A percentile compares a stretch with the other conserved stretches of the same genome.
Conservation (phyloP, 2,113 vertebrate species). For the Mionectes macconnelli region DNA sequence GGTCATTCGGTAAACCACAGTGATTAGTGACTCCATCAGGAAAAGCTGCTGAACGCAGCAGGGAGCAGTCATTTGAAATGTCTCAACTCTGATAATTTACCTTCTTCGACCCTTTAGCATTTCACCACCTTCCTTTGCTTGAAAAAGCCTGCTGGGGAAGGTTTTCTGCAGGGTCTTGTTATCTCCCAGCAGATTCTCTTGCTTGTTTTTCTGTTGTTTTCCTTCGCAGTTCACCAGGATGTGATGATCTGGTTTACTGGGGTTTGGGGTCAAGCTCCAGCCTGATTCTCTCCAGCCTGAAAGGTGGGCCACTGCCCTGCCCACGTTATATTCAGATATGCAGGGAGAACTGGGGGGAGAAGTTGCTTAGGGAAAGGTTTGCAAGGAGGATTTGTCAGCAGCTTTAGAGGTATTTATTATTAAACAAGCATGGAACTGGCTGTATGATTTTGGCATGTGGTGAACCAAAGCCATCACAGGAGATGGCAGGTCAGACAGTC, state of each 20-base stretch:
- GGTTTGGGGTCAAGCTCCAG: background rate
- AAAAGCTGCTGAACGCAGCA: slow-evolving; percentile 59
- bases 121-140: background rate
- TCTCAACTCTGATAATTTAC: slow-evolving; percentile 51
- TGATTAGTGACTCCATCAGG: slow-evolving; percentile 61
- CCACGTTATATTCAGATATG: rapidly evolving
- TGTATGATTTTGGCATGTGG: background rate
- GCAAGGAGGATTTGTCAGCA: background rate
- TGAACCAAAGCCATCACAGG: rapidly evolving
- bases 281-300: background rate
- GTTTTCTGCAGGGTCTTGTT: background rate
- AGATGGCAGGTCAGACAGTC: rapidly evolving
- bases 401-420: background rate
- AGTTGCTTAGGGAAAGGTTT: background rate
- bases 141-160: background rate
- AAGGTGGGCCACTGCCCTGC: background rate
- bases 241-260: background rate
- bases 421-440: background rate
- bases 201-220: background rate
- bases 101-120: background rate
- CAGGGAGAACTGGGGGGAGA: background rate
- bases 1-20: slow-evolving; percentile 43
- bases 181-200: background rate
- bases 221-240: background rate
- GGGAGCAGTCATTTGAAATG: slow-evolving; percentile 54